phyloP scores from a whole-genome alignment of 2,113 vertebrate genomes.

The Pagrus major region DNA sequence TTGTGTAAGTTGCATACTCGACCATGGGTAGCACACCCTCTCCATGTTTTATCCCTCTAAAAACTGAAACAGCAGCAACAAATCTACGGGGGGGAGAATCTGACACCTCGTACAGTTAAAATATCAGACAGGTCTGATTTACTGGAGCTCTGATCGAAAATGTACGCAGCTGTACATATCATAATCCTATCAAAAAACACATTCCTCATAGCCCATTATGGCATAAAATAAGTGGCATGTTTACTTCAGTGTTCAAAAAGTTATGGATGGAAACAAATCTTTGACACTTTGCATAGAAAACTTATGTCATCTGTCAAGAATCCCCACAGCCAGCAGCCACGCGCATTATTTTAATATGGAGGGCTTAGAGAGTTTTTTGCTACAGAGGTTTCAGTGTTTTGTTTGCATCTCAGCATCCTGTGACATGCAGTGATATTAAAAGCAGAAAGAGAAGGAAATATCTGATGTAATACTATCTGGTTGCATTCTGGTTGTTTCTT shows the following conservation, averaged over 20 bases:
- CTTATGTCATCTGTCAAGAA: not conserved
- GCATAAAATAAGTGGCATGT: slow-evolving; percentile 9
- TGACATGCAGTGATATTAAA: not conserved
- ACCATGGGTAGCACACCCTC: not conserved
- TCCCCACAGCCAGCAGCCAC: not conserved
- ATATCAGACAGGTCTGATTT: slow-evolving; percentile 2
- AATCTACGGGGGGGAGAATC: not conserved
- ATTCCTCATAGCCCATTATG: slow-evolving; percentile 1
- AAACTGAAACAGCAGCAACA: not conserved
- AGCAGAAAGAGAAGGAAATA: not conserved
- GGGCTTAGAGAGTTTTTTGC: not conserved
- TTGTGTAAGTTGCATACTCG: not conserved
- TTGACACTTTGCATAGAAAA: not conserved
- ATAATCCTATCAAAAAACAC: slow-evolving; percentile 9
- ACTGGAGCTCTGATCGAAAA: not conserved
- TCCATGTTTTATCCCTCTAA: not conserved
- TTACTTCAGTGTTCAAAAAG: slow-evolving; percentile 14
- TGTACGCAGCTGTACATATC: slow-evolving; percentile 3
- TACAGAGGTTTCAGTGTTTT: not conserved
- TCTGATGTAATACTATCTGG: slow-evolving; percentile 9
- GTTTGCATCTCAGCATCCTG: not conserved
- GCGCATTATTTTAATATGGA: not conserved
- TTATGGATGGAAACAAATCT: slow-evolving; percentile 24
- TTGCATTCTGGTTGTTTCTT: slow-evolving; percentile 23
- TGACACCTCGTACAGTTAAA: not conserved